Evolutionary conservation across 2,888 invertebrate genomes (phyloP), one percentile per base, ranked within the genome.

Genomic region (Nudaria mundana): DNA sequence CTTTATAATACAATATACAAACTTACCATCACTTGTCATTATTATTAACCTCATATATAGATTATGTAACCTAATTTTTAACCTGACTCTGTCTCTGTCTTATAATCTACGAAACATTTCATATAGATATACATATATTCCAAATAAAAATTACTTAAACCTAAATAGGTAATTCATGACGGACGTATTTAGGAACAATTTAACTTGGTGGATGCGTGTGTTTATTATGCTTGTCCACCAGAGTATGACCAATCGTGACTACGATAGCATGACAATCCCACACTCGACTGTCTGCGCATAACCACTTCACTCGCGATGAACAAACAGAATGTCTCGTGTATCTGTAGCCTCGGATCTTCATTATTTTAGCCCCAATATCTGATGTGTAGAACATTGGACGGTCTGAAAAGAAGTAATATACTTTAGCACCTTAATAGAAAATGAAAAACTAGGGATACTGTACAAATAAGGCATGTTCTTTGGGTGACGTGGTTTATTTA

Each of bases 311-410:
- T 33, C 81, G 65, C 8, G 85, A 82, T 1, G 85, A 84, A 59
- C 86, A 87, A 20, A 87, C 86, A 0, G 86, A 87, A 44, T 85
- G 86, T 0, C 85, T 57, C 0, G 85, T 81, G 54, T 86, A 85
- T 67, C 79, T 74, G 60, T 83, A 83, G 0, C 86, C 86, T 0
- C 76, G 71, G 4, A 85, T 69, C 54, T 76, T 78, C 86, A 87
- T 87, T 15, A 82, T 70, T 16, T 78, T 71, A 0, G 80, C 85
- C 0, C 84, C 85, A 32, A 79, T 82, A 30, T 76, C 76, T 0
- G 83, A 78, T 1, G 79, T 82, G 69, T 74, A 81, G 66, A 86
- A 86, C 3, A 71, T 63, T 0, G 85, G 86, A 0, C 83, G 77
- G 52, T 82, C 82, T 78, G 71, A 33, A 30, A 32, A 50, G 25